These are phyloP conservation scores for Tachysurus vachellii DNA, from an alignment of 2,113 vertebrate genomes.

Conservation along the genomic window DNA sequence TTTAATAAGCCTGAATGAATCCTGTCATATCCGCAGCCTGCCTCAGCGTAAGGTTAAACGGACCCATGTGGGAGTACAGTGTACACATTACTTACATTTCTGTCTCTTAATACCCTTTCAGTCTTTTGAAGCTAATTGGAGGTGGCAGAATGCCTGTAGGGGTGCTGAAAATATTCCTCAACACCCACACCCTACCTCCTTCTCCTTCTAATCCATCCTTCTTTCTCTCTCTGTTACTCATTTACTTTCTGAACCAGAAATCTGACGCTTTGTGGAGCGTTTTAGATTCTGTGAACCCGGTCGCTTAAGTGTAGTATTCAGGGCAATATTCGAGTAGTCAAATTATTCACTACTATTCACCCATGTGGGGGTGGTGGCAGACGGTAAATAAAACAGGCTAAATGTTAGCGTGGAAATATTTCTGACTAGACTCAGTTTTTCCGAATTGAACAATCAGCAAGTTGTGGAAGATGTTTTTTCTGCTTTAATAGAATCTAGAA, in stretches of 20 bases:
- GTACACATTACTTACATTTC: slow-evolving; percentile 31
- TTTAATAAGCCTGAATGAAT: slow-evolving; percentile 19
- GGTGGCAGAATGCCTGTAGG: slow-evolving; percentile 52
- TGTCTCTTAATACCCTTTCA: slow-evolving; percentile 33
- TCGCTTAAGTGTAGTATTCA: not conserved
- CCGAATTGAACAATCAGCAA: not conserved
- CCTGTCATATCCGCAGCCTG: not conserved
- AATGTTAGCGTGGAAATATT: not conserved
- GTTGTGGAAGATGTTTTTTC: not conserved
- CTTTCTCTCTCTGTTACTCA: not conserved
- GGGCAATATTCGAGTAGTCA: not conserved
- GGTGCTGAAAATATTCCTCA: slow-evolving; percentile 50
- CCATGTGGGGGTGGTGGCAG: not conserved
- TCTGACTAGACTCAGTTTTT: not conserved
- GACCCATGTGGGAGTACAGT: slow-evolving; percentile 32
- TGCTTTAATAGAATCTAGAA: not conserved
- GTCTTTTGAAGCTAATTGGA: slow-evolving; percentile 50
- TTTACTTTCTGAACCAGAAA: not conserved
- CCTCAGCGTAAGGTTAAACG: slow-evolving; percentile 28
- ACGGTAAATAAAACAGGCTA: not conserved
- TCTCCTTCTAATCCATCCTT: not conserved
- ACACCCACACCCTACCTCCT: slow-evolving; percentile 35
- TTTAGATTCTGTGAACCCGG: not conserved
- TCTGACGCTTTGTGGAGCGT: not conserved
- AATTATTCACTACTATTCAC: not conserved